Conservation (phyloP, 2,888 invertebrate species). For the Isoperla grammatica region DNA sequence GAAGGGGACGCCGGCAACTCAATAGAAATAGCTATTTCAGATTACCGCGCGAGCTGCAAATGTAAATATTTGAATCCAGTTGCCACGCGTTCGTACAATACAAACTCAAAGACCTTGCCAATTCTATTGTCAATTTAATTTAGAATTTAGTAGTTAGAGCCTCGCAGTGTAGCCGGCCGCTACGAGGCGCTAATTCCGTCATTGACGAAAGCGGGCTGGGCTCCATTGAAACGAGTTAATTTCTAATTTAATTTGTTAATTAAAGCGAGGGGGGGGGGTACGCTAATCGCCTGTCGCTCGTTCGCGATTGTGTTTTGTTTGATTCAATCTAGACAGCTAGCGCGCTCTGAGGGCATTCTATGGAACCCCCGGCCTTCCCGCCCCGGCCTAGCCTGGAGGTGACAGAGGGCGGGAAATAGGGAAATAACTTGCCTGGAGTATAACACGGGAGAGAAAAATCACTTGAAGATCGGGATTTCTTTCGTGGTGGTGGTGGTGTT, state of each 20-base stretch:
- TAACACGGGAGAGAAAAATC: no score
- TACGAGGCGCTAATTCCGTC: constrained; percentile 4
- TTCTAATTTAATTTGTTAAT: constrained; percentile 52
- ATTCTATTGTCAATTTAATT: constrained; percentile 18
- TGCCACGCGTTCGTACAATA: not conserved
- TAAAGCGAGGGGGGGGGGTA: constrained; percentile 42
- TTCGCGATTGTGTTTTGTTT: constrained; percentile 7
- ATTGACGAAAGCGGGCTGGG: not conserved
- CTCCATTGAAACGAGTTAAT: constrained; percentile 45
- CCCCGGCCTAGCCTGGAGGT: no score
- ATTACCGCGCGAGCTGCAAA: not conserved
- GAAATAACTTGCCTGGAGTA: no score
- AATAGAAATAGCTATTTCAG: no score
- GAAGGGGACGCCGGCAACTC: no score
- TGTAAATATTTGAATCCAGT: constrained; percentile 16
- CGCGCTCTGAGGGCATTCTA: not conserved
- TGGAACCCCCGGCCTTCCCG: no score
- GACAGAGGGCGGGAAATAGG: no score
- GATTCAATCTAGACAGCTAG: constrained; percentile 9
- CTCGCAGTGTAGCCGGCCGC: not conserved
- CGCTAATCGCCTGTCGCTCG: constrained; percentile 13
- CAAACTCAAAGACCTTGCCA: constrained; percentile 16
- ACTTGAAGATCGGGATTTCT: no score
- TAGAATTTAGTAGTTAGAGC: constrained; percentile 3
- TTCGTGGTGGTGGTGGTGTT: no score